These are phyloP conservation scores for Tympanuchus pallidicinctus DNA, from an alignment of 2,113 vertebrate genomes.

Conservation along the genomic window DNA sequence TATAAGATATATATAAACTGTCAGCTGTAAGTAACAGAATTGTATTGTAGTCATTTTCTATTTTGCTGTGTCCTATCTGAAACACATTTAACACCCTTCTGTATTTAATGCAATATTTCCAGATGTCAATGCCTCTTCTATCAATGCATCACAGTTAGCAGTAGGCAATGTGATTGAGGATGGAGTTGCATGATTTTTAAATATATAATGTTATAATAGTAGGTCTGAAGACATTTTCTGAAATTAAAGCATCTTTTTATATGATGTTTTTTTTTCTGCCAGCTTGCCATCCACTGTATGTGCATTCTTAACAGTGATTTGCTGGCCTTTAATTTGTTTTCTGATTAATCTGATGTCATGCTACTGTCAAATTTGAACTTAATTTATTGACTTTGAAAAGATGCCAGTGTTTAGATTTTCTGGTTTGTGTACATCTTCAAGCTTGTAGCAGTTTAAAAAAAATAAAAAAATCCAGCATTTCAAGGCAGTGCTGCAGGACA, in stretches of 20 bases:
- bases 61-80: background rate
- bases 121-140: constrained; percentile 2
- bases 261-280: background rate
- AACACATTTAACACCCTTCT: background rate
- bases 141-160: background rate
- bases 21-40: constrained; percentile 18
- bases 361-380: background rate
- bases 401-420: background rate
- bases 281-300: background rate
- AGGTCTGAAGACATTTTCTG: background rate
- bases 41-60: background rate
- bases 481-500: background rate
- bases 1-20: background rate
- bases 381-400: background rate
- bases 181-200: background rate
- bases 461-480: background rate
- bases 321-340: background rate
- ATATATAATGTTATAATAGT: background rate
- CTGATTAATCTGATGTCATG: background rate
- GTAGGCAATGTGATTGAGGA: background rate
- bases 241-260: background rate
- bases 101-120: constrained; percentile 8
- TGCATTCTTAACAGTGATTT: background rate
- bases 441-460: background rate
- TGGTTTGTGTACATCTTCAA: background rate